phyloP scores from a whole-genome alignment of 2,113 vertebrate species.

The Phrynocephalus versicolor region DNA sequence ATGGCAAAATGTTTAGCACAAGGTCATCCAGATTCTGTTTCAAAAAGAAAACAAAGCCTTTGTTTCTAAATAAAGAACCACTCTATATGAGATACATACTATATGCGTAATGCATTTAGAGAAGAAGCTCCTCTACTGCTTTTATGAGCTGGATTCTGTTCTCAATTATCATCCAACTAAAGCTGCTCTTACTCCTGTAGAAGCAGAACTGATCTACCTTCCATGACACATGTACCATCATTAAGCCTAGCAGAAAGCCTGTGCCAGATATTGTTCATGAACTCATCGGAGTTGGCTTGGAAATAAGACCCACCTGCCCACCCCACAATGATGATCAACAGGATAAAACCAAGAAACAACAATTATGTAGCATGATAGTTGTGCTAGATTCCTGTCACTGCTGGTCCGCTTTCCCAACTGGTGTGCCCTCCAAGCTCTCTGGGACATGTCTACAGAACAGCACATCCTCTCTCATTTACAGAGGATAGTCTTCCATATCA shows the following conservation, averaged over 20 bases:
- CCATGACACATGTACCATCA: neutral
- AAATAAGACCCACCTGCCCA: neutral
- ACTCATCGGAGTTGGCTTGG: neutral
- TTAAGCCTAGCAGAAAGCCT: neutral
- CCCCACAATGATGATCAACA: neutral
- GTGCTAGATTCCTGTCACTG: neutral
- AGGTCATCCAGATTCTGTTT: neutral
- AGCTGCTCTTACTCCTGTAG: fast-evolving
- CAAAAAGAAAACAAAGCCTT: neutral
- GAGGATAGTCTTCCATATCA: too few species aligned
- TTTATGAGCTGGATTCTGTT: neutral
- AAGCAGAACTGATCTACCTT: neutral
- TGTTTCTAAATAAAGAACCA: neutral
- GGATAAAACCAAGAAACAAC: too few species aligned
- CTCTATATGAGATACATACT: neutral
- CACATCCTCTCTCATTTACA: neutral
- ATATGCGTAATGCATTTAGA: neutral
- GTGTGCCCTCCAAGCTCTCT: neutral
- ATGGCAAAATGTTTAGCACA: neutral
- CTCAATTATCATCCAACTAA: too few species aligned
- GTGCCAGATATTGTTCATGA: neutral
- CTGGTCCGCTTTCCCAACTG: neutral
- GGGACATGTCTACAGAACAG: too few species aligned
- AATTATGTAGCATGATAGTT: too few species aligned
- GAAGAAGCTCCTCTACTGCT: neutral